These are phyloP conservation scores for Agonum fuliginosum DNA, from an alignment of 2,888 invertebrate genomes.

Conservation along the genomic window DNA sequence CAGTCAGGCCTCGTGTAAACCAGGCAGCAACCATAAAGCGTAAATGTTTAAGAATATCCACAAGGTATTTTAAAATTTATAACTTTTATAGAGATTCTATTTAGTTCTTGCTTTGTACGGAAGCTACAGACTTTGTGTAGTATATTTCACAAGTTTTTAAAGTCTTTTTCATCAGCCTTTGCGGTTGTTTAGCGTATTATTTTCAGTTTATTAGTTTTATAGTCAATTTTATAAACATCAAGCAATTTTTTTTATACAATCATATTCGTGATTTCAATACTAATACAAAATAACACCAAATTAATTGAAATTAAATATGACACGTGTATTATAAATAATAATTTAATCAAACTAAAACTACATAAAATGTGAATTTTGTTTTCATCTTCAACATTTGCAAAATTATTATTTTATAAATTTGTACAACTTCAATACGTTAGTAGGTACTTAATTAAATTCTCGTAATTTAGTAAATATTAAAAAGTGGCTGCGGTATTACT, in stretches of 20 bases:
- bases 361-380: no score
- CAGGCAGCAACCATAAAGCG: slow-evolving; percentile 50
- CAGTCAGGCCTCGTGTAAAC: slow-evolving; percentile 1
- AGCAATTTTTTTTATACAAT: not conserved
- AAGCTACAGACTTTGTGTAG: slow-evolving; percentile 44
- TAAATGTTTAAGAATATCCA: slow-evolving; percentile 58
- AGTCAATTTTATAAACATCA: not conserved
- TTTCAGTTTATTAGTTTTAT: slow-evolving; percentile 15
- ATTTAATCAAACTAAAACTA: no score
- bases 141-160: slow-evolving; percentile 46
- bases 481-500: no score
- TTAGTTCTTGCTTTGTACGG: slow-evolving; percentile 48
- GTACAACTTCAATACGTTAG: no score
- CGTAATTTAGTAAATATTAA: no score
- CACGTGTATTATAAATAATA: no score
- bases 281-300: no score
- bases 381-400: no score
- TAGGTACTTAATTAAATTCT: no score
- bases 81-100: slow-evolving; percentile 54
- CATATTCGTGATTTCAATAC: not conserved
- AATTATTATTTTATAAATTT: no score
- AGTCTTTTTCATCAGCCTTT: slow-evolving; percentile 57
- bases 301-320: no score
- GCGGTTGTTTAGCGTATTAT: slow-evolving; percentile 37
- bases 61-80: slow-evolving; percentile 58